Base-by-base conservation (phyloP, 2,113 vertebrate genomes). In the Sardina pilchardus region DNA sequence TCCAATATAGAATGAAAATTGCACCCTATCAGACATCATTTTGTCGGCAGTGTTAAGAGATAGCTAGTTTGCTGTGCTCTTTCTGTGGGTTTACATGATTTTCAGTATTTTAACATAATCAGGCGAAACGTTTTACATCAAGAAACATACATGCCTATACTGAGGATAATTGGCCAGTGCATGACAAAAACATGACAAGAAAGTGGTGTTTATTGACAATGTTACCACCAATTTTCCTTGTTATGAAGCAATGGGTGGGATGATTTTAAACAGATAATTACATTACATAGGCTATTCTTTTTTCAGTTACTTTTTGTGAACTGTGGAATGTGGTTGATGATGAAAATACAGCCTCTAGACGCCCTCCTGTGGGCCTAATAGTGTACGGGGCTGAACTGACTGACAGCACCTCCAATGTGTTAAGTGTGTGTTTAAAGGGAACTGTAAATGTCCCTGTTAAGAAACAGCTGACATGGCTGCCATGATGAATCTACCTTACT, bases 51-150 rank as follows among this genome's bases (percentile, higher is more conserved):
- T 14, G 16, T 30, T 26, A 44, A 80, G 53, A n/a, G 44, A 56
- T 30, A 43, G 81, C 30, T 80, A 43, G 45, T 63, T 87, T 88
- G 83, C 75, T 84, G 86, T 88, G 82, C 44, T 63, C 1, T 85
- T 81, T 53, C 82, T 30, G 83, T 45, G 85, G 44, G 63, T 83
- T 78, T 78, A 34, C 71, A 78, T 71, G 8, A 71, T 71, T 71
- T 71, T 34, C 63, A 71, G 63, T 71, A 71, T 78, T 78, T 78
- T 36, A 78, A 78, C 14, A 34, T 78, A n/a, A 12, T 30, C 63
- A 14, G 12, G 16, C 2, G 36, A 78, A 78, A 34, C 53, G 1
- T 59, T 59, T 24, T 59, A 59, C 34, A 78, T 78, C n/a, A n/a
- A n/a, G n/a, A 78, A 8, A 26, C 12, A 78, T 26, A 5, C 14